A percentile compares a stretch with the other conserved stretches of the same genome.
Evolutionary conservation across 2,888 invertebrate genomes (phyloP).

Genomic region (Drosophila differens): DNA sequence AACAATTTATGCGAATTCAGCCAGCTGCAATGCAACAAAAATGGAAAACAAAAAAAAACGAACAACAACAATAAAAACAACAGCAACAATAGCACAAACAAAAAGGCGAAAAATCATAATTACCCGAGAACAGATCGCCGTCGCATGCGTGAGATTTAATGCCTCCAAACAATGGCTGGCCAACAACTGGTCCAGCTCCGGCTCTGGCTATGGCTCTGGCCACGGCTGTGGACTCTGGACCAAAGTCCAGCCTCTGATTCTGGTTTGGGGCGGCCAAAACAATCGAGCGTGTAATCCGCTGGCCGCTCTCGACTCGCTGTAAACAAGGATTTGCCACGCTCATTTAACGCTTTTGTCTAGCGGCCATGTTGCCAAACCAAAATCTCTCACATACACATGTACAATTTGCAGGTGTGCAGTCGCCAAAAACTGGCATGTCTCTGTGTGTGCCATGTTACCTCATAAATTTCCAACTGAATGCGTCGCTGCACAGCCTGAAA

Average conservation of each 20-base stretch:
- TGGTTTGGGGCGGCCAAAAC: constrained; percentile 46
- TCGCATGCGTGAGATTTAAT: constrained; percentile 57
- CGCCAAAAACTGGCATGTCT: constrained; percentile 43
- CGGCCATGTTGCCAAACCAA: constrained; percentile 67
- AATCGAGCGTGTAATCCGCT: constrained; percentile 78
- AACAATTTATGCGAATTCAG: constrained; percentile 75
- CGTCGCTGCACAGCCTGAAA: constrained; percentile 75
- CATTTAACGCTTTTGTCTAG: constrained; percentile 81
- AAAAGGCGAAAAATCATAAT: constrained; percentile 70
- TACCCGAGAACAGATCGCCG: constrained; percentile 56
- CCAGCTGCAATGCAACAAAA: constrained; percentile 58
- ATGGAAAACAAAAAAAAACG: neutral
- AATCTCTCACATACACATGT: constrained; percentile 29
- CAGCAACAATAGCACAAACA: constrained; percentile 15
- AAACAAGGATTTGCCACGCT: constrained; percentile 81
- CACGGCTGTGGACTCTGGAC: neutral
- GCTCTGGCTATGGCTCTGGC: neutral
- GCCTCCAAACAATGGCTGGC: constrained; percentile 55
- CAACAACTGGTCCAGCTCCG: constrained; percentile 7
- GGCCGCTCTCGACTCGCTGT: constrained; percentile 69
- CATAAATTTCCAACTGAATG: constrained; percentile 83
- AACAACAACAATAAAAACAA: neutral
- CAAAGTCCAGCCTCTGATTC: constrained; percentile 4
- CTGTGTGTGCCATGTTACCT: constrained; percentile 53
- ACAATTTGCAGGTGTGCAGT: constrained; percentile 49